These are phyloP conservation scores for Channa argus DNA, from an alignment of 2,113 vertebrate genomes.

Conservation along the genomic window DNA sequence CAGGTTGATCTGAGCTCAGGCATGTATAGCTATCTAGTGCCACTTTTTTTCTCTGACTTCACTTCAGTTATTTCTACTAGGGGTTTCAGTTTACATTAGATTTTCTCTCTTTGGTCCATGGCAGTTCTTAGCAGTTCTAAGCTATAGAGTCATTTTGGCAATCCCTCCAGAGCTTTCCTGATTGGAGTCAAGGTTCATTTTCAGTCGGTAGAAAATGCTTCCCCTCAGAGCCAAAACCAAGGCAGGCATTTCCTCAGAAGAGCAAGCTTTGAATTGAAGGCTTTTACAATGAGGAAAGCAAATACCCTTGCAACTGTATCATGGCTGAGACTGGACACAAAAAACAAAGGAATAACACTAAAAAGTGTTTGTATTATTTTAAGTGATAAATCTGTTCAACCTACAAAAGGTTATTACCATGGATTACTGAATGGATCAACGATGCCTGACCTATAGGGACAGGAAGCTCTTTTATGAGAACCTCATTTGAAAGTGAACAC, in stretches of 20 bases:
- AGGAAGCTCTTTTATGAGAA: too few species aligned
- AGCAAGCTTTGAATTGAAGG: slow-evolving; percentile 3
- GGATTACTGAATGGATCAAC: neutral
- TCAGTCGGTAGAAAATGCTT: slow-evolving; percentile 34
- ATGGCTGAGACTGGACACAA: neutral
- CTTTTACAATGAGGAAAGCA: slow-evolving; percentile 3
- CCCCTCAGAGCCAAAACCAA: neutral
- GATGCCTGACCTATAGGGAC: neutral
- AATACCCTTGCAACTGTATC: neutral
- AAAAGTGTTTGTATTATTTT: neutral
- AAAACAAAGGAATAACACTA: neutral
- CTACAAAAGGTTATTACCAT: neutral
- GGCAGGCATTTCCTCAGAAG: slow-evolving; percentile 20
- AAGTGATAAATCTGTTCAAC: neutral
- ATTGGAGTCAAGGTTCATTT: slow-evolving; percentile 64
- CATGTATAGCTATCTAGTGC: too few species aligned
- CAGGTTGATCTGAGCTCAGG: neutral
- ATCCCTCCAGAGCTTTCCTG: slow-evolving; percentile 42
- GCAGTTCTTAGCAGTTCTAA: slow-evolving; percentile 38
- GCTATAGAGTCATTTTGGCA: slow-evolving; percentile 48
- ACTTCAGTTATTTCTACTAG: slow-evolving; percentile 47
- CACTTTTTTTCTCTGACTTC: slow-evolving; percentile 45
- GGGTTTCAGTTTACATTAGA: slow-evolving; percentile 31
- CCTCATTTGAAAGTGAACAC: too few species aligned
- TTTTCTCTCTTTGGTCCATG: slow-evolving; percentile 32